Evolutionary conservation across 2,797 vertebrate genomes (phyloP), one percentile per base, ranked within the genome.

Genomic region (Otolemur crassicaudatus): DNA sequence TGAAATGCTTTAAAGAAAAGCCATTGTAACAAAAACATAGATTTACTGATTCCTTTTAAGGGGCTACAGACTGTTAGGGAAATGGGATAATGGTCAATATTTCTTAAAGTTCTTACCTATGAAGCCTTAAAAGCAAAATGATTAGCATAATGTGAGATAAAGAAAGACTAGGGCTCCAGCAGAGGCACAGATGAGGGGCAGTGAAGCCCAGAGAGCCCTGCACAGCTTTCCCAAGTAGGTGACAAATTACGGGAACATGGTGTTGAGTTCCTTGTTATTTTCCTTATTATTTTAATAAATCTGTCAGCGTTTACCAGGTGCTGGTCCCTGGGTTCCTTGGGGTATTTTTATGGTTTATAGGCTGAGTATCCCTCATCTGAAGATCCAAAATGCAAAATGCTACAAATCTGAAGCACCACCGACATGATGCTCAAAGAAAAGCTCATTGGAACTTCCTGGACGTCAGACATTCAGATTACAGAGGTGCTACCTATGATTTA

Each of bases 21-120:
- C 29, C 37, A 86, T 83, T 81, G 87, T 72, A 89, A 95, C 76
- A n/a, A 94, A 94, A 94, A 89, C 17, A 83, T 0, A 34, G 20
- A 88, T 22, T 43, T 40, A 31, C 8, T 63, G 19, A 88, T 63
- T 25, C 11, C 2, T 17, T 94, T 86, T 61, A 86, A 73, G 14
- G 53, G 17, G 16, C 56, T 46, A 27, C 23, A n/a, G 40, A 83
- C 13, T 69, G 93, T 1, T 1, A 79, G 31, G 29, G 19, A 79
- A 86, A 49, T 4, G 60, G 31, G 40, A 46, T 37, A 25, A 31
- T 4, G 49, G 46, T 75, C 46, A 60, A 31, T 53, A 49, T 23
- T 23, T 27, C 9, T 31, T 58, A 63, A 46, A 70, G 72, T 43
- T 43, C 40, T 46, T n/a, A 58, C 31, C 22, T 34, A 69, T 63